phyloP scores from a whole-genome alignment of 2,113 vertebrate genomes.

The Toxostoma redivivum region DNA sequence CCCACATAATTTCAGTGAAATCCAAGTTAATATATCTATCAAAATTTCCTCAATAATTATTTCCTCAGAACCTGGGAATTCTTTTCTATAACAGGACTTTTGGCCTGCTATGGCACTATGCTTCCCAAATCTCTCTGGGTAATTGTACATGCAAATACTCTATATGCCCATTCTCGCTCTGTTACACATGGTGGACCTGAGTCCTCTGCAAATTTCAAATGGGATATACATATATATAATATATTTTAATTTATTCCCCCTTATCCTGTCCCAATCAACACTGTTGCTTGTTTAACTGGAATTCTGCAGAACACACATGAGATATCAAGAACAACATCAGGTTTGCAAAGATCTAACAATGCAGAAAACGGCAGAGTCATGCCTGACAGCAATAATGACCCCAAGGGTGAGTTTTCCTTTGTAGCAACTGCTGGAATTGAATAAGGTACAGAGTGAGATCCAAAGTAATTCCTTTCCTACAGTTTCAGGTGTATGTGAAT shows the following conservation, averaged over 20 bases:
- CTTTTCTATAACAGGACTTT: background rate
- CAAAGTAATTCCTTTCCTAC: background rate
- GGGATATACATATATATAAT: background rate
- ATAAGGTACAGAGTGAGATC: background rate
- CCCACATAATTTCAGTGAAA: background rate
- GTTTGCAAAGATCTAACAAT: background rate
- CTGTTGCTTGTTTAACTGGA: background rate
- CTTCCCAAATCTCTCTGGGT: background rate
- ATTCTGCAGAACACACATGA: background rate
- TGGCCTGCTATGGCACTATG: background rate
- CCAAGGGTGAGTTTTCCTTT: background rate
- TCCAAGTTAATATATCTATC: background rate
- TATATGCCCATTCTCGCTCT: background rate
- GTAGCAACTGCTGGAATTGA: background rate
- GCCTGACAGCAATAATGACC: background rate
- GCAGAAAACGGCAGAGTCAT: background rate
- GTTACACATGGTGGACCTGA: background rate
- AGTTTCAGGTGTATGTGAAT: background rate
- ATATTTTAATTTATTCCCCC: background rate
- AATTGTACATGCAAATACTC: background rate
- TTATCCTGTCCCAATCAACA: background rate
- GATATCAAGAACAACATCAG: background rate
- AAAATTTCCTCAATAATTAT: background rate
- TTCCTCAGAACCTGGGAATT: background rate
- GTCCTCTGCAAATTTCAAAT: background rate